A percentile compares a stretch with the other conserved stretches of the same genome.
Evolutionary conservation across 2,797 vertebrate species (phyloP).

Genomic region (Pantherophis alleghaniensis): DNA sequence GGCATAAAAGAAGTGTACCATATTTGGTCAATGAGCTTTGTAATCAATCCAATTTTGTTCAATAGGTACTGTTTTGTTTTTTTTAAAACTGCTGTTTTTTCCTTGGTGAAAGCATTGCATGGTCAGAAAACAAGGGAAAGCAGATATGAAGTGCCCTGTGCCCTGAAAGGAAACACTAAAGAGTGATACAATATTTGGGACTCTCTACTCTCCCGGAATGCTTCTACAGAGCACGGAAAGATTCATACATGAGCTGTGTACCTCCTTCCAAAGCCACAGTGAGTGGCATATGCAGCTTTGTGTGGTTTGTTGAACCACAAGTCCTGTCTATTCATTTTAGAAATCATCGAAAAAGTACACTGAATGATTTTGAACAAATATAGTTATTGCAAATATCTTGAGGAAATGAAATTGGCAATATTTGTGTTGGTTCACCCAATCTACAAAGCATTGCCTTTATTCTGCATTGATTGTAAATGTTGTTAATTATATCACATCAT

Average conservation of each 20-base stretch:
- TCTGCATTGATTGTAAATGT: not conserved
- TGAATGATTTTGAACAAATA: not conserved
- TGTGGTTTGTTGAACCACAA: not conserved
- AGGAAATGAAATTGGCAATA: not conserved
- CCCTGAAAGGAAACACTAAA: constrained; percentile 4
- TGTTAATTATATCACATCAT: not conserved
- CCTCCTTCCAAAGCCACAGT: not conserved
- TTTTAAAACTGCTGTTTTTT: constrained; percentile 8
- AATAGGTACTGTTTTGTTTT: not conserved
- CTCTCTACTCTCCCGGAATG: not conserved
- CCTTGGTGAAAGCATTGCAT: constrained; percentile 45
- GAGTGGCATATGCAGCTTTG: not conserved
- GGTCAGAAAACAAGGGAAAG: constrained; percentile 22
- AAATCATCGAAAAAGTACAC: not conserved
- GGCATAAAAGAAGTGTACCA: constrained; percentile 61
- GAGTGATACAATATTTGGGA: constrained; percentile 29
- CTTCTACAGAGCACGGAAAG: not conserved
- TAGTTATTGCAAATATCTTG: not conserved
- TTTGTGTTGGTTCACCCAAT: not conserved
- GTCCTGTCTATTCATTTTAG: not conserved
- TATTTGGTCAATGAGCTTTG: constrained; percentile 55
- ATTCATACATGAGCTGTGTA: not conserved
- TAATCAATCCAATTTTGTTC: constrained; percentile 43
- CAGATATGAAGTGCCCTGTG: constrained; percentile 7
- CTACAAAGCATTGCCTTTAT: not conserved